A percentile compares a stretch with the other conserved stretches of the same genome.
Evolutionary conservation across 92 coral and sea anemone species (phyloP).

Genomic region (Desmophyllum pertusum): DNA sequence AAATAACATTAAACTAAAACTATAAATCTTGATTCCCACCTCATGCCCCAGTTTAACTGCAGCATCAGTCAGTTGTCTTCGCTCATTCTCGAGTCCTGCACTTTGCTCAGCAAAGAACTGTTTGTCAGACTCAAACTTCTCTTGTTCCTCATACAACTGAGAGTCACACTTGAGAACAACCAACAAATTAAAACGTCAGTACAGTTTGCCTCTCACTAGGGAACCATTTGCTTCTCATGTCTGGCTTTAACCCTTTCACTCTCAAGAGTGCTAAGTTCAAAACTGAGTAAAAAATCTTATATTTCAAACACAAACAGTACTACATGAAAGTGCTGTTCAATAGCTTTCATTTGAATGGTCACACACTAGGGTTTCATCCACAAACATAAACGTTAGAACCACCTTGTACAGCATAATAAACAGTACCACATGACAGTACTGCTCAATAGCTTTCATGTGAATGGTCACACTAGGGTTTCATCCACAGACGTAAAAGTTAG

Average conservation of each 20-base stretch:
- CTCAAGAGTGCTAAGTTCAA: no score
- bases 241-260: no score
- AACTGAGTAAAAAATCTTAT: no score
- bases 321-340: no score
- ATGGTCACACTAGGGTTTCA: conserved; percentile 4
- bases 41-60: conserved; percentile 89
- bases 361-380: no score
- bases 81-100: conserved; percentile 72
- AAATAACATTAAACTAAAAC: no score
- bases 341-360: no score
- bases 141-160: conserved; percentile 81
- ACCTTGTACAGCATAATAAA: neutral
- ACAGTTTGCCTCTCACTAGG: neutral
- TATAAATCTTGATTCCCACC: conserved; percentile 67
- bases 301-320: no score
- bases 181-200: neutral
- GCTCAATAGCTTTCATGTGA: neutral
- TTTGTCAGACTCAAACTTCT: conserved; percentile 73
- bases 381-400: no score
- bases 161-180: conserved; percentile 72
- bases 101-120: conserved; percentile 72
- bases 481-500: conserved; percentile 13
- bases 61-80: conserved; percentile 90
- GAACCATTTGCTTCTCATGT: neutral
- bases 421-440: neutral